phyloP scores from a whole-genome alignment of 2,888 invertebrate species.

The Augochlorella aurata region DNA sequence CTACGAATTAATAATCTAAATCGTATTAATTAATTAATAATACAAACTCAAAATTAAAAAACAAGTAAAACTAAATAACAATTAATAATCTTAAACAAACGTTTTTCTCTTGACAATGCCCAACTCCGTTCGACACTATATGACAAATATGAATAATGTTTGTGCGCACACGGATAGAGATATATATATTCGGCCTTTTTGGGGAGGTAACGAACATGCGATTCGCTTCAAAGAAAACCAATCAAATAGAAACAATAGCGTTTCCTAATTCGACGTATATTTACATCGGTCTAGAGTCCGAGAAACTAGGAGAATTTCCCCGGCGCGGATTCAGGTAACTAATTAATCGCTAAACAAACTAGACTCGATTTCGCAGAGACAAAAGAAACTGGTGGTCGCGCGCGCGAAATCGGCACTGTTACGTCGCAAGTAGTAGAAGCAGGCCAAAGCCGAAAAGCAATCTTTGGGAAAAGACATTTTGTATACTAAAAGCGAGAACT shows the following conservation, averaged over 20 bases:
- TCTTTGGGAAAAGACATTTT: conserved; percentile 32
- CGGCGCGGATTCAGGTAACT: background rate
- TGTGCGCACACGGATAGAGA: conserved; percentile 20
- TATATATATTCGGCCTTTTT: conserved; percentile 23
- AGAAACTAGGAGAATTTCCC: background rate
- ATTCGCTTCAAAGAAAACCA: conserved; percentile 35
- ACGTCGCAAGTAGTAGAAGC: conserved; percentile 30
- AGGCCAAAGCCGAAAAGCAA: conserved; percentile 60
- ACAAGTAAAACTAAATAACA: too few relatives aligned
- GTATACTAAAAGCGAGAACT: conserved; percentile 56
- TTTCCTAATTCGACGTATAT: conserved; percentile 28
- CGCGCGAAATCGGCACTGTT: too few relatives aligned
- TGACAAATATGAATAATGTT: conserved; percentile 17
- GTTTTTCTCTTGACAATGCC: too few relatives aligned
- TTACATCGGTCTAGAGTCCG: conserved; percentile 31
- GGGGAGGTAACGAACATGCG: conserved; percentile 49
- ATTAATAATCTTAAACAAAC: too few relatives aligned
- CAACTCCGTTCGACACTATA: conserved; percentile 18
- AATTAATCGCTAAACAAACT: background rate
- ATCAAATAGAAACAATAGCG: conserved; percentile 40
- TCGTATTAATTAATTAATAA: too few relatives aligned
- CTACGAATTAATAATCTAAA: too few relatives aligned
- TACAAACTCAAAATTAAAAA: too few relatives aligned
- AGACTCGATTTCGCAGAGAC: too few relatives aligned
- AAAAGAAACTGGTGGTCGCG: too few relatives aligned